phyloP scores from a whole-genome alignment of 2,797 vertebrate genomes.

The Sebastes reedi region DNA sequence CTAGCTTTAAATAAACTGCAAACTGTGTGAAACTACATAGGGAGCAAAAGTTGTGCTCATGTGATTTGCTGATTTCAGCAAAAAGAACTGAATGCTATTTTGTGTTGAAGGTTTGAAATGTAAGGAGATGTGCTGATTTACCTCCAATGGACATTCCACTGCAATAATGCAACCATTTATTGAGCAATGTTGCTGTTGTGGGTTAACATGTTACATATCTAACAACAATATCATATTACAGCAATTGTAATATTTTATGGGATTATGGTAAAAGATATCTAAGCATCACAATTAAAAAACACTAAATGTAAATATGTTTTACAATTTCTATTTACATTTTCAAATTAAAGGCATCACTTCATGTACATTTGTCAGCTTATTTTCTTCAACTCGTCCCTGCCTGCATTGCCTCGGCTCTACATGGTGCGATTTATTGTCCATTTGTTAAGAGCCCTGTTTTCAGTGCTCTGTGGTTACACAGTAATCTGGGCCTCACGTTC shows the following conservation, averaged over 20 bases:
- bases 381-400: background rate
- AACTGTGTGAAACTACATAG: background rate
- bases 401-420: constrained; percentile 23
- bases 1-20: background rate
- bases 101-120: background rate
- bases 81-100: background rate
- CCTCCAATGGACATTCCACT: background rate
- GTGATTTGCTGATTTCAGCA: constrained; percentile 1
- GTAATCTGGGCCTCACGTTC: constrained; percentile 60
- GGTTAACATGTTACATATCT: background rate
- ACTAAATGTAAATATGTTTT: background rate
- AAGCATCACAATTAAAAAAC: background rate
- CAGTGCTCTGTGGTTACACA: constrained; percentile 50
- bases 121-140: background rate
- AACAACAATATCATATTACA: background rate
- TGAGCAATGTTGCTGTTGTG: background rate
- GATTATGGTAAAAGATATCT: background rate
- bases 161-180: background rate
- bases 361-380: background rate
- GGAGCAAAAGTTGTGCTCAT: background rate
- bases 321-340: too few species aligned
- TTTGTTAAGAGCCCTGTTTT: constrained; percentile 36
- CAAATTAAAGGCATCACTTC: background rate
- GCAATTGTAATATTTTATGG: background rate
- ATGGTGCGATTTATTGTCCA: constrained; percentile 47